Base-by-base conservation (phyloP, 1,140 invertebrate genomes). In the Chrysopa pallens region DNA sequence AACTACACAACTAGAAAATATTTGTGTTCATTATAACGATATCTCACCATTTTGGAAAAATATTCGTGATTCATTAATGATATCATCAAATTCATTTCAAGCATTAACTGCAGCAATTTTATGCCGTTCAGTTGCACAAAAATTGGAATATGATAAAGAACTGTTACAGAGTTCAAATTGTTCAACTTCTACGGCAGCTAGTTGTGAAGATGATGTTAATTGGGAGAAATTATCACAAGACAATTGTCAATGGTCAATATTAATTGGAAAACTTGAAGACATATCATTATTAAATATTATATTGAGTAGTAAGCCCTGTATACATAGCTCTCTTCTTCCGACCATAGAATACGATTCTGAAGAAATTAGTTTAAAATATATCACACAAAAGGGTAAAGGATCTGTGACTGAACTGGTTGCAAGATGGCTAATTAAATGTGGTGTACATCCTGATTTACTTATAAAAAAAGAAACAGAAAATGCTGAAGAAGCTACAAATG, bases 261-360 rank as follows among this genome's bases (percentile, higher is more conserved):
- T 93, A 7, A 80, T 87, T 14, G 82, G 80, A 45, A 90, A 91
- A 65, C 66, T 94, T 43, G 89, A 94, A 58, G 88, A 93, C 61
- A 72, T 92, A 31, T 73, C 85, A 6, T 68, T 85, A 39, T 61
- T 95, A 6, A 78, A 78, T 50, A 76, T 78, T 33, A 66, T 78
- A 40, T 56, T 82, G 29, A 68, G 72, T 58, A 76, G 67, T 53
- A 68, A 66, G 51, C 58, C 61, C 9, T 52, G 56, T 44, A 55
- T 62, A 39, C 50, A 49, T 29, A 58, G 57, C 29, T 52, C 58
- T 45, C 41, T 55, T 6, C 48, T 67, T 48, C 67, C 78, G 29
- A 63, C 70, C 51, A 49, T 84, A 15, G 58, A 68, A 13, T 69
- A 73, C 46, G 65, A 72, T 42, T 61, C 69, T 35, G 65, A 73